Conservation (phyloP, 2,113 vertebrate species). For the Ameiurus melas region DNA sequence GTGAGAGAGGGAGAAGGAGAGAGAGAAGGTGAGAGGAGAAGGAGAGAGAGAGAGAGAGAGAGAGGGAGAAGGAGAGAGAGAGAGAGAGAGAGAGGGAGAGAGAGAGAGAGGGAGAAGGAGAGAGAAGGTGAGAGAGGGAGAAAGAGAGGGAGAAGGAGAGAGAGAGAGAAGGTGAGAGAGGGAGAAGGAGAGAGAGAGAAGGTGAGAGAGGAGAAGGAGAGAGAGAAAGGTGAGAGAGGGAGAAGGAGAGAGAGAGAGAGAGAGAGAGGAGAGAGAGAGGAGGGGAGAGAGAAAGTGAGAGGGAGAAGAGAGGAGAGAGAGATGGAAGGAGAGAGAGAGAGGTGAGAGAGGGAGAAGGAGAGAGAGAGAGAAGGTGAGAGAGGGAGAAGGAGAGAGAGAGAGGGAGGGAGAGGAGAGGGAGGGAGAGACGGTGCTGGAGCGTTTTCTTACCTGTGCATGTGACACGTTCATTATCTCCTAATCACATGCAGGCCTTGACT, state of each 20-base stretch:
- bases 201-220: constrained; percentile 60
- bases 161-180: no score
- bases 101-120: no score
- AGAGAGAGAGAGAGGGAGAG: neutral
- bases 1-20: neutral
- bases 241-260: no score
- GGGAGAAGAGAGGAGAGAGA: neutral
- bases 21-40: no score
- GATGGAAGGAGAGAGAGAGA: neutral
- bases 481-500: constrained; percentile 75
- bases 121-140: neutral
- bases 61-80: no score
- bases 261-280: neutral
- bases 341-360: no score
- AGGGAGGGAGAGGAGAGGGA: neutral
- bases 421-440: neutral
- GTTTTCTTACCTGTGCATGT: constrained; percentile 74
- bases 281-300: neutral
- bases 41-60: no score
- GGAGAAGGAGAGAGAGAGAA: no score
- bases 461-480: constrained; percentile 79
- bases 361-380: neutral
- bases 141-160: no score
- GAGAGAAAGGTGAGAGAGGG: no score
- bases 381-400: neutral